Percentiles rank a stretch among this genome's conserved stretches.
Evolutionary conservation across 1,140 invertebrate species (phyloP).

Genomic region (Brachionus asplanchnoidis): DNA sequence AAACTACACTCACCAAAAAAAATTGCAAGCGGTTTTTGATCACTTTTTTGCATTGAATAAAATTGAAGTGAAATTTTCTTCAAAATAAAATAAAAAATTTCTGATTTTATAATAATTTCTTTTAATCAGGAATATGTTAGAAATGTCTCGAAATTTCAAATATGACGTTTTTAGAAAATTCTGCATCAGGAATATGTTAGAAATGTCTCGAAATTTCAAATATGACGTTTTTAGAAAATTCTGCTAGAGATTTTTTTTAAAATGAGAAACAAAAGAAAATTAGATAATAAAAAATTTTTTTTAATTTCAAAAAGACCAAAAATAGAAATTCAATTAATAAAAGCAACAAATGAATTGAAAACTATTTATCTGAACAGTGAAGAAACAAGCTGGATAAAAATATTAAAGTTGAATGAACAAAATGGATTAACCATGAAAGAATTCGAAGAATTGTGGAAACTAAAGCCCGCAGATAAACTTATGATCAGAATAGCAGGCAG

Average conservation of each 20-base stretch:
- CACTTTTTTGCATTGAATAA: neutral
- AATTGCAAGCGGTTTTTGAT: neutral
- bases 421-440: neutral
- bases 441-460: conserved; percentile 9
- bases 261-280: neutral
- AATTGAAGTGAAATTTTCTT: neutral
- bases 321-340: neutral
- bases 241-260: neutral
- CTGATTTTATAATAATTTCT: neutral
- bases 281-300: neutral
- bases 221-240: neutral
- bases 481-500: neutral
- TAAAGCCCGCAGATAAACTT: neutral
- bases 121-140: too few species aligned
- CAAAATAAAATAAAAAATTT: neutral
- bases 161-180: neutral
- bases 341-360: neutral
- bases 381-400: conserved; percentile 9
- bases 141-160: neutral
- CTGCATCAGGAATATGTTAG: too few species aligned
- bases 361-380: neutral
- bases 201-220: neutral
- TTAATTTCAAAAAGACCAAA: neutral
- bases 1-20: neutral
- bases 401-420: neutral